Evolutionary conservation across 2,797 vertebrate genomes (phyloP).

Genomic region (Notoglanidium macrostoma): DNA sequence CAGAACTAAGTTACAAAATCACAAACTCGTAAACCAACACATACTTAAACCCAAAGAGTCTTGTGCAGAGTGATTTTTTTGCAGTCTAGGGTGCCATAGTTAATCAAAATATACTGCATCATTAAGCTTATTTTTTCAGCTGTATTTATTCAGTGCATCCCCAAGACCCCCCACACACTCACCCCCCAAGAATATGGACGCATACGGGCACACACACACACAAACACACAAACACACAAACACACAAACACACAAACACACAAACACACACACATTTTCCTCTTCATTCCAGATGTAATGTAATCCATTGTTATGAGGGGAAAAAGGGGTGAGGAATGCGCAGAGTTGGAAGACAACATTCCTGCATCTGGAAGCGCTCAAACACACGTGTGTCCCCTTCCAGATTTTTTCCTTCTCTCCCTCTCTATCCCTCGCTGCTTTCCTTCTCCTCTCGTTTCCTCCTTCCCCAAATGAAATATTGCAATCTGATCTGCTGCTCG

Average conservation of each 20-base stretch:
- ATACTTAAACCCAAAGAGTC: neutral
- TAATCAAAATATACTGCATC: neutral
- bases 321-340: conserved; percentile 53
- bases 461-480: conserved; percentile 59
- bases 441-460: conserved; percentile 43
- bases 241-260: neutral
- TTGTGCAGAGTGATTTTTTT: neutral
- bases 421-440: conserved; percentile 48
- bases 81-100: neutral
- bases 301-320: conserved; percentile 64
- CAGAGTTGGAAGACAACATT: conserved; percentile 59
- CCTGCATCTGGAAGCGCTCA: conserved; percentile 76
- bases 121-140: neutral
- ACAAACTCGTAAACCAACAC: no score
- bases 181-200: no score
- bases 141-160: neutral
- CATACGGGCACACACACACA: neutral
- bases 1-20: neutral
- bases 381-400: conserved; percentile 60
- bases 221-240: neutral
- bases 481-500: conserved; percentile 62
- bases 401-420: conserved; percentile 50
- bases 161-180: no score
- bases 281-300: conserved; percentile 60
- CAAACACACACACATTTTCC: conserved; percentile 28